These are phyloP conservation scores for Scleropages formosus DNA, from an alignment of 2,797 vertebrate species.

Conservation along the genomic window DNA sequence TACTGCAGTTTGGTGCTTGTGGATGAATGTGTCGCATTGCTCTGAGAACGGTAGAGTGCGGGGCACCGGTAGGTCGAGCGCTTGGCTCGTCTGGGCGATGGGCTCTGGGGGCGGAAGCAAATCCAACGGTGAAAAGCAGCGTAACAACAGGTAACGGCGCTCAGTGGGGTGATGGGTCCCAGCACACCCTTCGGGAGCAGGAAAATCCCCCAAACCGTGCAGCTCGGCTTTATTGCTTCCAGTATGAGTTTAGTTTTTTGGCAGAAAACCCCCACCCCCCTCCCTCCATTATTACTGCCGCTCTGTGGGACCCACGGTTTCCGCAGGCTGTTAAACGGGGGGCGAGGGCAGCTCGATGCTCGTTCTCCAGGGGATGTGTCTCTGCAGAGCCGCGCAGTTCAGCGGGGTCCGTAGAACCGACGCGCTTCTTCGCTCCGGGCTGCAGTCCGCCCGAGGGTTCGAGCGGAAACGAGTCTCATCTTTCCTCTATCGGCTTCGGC, in stretches of 20 bases:
- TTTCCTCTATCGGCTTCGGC: not conserved
- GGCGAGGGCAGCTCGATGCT: not conserved
- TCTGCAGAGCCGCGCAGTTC: too few relatives aligned
- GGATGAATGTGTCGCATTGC: too few relatives aligned
- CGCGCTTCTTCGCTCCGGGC: not conserved
- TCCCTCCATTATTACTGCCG: not conserved
- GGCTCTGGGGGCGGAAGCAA: too few relatives aligned
- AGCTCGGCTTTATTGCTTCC: not conserved
- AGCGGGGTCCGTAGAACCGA: not conserved
- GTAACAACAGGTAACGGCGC: too few relatives aligned
- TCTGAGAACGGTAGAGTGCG: too few relatives aligned
- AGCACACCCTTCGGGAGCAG: not conserved
- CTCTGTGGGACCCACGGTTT: not conserved
- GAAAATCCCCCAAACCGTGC: not conserved
- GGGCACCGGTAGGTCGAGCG: slow-evolving; percentile 59
- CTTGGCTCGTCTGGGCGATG: too few relatives aligned
- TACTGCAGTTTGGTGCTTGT: too few relatives aligned
- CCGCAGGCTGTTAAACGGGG: not conserved
- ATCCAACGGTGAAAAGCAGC: too few relatives aligned
- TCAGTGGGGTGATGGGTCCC: too few relatives aligned
- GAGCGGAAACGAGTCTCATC: not conserved
- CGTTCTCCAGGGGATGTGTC: not conserved
- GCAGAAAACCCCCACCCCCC: not conserved
- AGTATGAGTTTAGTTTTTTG: not conserved
- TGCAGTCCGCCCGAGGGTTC: not conserved